phyloP scores from a whole-genome alignment of 2,797 vertebrate genomes.

The Rallus crepitans region DNA sequence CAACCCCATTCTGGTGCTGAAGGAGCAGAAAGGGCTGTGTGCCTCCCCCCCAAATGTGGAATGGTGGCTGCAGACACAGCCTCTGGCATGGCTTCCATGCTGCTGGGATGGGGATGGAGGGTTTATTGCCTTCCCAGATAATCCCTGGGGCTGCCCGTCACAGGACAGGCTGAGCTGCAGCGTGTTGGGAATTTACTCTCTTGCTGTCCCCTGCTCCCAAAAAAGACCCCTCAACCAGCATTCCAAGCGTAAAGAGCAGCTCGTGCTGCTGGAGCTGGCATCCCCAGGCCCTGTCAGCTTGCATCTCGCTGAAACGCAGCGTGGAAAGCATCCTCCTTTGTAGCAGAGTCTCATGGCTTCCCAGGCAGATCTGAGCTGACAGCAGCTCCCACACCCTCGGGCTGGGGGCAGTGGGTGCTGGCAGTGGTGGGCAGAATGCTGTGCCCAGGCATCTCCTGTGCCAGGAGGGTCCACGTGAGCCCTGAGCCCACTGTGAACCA shows the following conservation, averaged over 20 bases:
- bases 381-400: not conserved
- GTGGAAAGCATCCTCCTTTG: not conserved
- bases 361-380: not conserved
- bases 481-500: not conserved
- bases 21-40: not conserved
- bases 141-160: rapidly evolving
- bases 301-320: not conserved
- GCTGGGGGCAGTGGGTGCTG: not conserved
- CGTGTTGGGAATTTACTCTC: not conserved
- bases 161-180: not conserved
- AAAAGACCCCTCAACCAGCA: not conserved
- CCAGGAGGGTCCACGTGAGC: not conserved
- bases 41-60: not conserved
- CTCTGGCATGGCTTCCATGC: rapidly evolving
- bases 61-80: not conserved
- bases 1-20: rapidly evolving
- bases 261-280: rapidly evolving
- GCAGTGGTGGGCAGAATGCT: not conserved
- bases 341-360: not conserved
- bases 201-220: not conserved
- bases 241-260: not conserved
- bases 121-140: not conserved
- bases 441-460: not conserved
- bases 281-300: slow-evolving; percentile 21
- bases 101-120: not conserved